A percentile compares a stretch with the other conserved stretches of the same genome.
Evolutionary conservation across 92 coral and sea anemone species (phyloP).

Genomic region (Phenganax subtilis): DNA sequence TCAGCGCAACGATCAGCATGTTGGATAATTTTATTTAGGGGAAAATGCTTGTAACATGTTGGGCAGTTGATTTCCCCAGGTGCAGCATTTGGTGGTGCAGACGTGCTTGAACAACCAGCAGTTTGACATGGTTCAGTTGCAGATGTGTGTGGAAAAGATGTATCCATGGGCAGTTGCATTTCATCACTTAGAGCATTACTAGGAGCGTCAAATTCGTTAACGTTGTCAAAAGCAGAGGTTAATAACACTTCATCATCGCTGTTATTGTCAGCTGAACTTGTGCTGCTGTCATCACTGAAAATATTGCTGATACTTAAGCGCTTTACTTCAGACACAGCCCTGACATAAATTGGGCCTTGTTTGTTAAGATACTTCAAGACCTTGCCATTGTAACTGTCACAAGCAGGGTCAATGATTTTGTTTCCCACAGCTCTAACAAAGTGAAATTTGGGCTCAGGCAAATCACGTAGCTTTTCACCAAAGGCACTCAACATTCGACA

Average conservation of each 20-base stretch:
- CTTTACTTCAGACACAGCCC: not conserved
- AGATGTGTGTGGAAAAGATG: too few relatives aligned
- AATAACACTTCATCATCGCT: not conserved
- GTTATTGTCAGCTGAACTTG: not conserved
- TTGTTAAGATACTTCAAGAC: conserved; percentile 14
- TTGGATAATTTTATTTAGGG: not conserved
- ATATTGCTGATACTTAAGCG: not conserved
- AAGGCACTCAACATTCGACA: conserved; percentile 1
- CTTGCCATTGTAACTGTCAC: conserved; percentile 6
- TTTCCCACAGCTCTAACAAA: conserved; percentile 10
- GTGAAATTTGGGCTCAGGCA: conserved; percentile 8
- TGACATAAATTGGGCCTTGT: conserved; percentile 4
- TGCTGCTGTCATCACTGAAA: not conserved
- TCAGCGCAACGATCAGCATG: not conserved
- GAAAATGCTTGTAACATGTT: conserved; percentile 3
- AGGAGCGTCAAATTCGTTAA: not conserved
- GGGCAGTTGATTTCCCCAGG: not conserved
- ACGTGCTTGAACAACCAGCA: too few relatives aligned
- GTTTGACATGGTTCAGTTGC: too few relatives aligned
- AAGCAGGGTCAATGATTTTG: conserved; percentile 1
- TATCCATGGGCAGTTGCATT: too few relatives aligned
- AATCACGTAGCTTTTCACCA: conserved; percentile 5
- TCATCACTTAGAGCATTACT: too few relatives aligned
- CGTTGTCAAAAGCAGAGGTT: not conserved
- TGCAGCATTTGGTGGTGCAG: not conserved